Percentiles rank a stretch among this genome's conserved stretches.
These are phyloP conservation scores for Magallana angulata DNA, from an alignment of 1,140 invertebrate genomes.

Conservation along the genomic window DNA sequence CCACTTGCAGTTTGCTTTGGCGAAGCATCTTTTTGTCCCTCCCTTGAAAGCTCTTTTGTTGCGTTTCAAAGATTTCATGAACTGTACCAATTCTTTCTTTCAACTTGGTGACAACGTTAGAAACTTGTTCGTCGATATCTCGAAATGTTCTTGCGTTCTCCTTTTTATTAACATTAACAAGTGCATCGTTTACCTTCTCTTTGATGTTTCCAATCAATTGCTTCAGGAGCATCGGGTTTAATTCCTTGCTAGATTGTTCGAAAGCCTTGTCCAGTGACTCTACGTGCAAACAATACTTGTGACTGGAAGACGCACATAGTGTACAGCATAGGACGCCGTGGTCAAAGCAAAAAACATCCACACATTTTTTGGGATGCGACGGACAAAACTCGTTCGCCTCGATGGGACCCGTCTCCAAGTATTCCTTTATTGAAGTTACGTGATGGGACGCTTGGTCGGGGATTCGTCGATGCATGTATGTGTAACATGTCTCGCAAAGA, in stretches of 20 bases:
- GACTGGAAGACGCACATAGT: neutral
- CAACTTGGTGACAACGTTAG: neutral
- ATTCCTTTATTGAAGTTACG: neutral
- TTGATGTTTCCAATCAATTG: neutral
- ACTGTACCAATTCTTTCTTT: neutral
- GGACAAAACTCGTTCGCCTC: neutral
- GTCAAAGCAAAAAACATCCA: neutral
- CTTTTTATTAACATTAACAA: neutral
- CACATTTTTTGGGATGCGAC: neutral
- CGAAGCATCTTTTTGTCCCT: neutral
- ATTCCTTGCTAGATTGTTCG: neutral
- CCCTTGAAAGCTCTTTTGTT: neutral
- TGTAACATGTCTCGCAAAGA: neutral
- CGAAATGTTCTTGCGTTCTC: neutral
- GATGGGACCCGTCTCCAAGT: neutral
- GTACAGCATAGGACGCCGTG: neutral
- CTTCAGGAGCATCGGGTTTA: neutral
- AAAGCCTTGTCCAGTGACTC: neutral
- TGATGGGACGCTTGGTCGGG: neutral
- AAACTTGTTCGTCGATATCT: neutral
- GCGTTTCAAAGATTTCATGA: neutral
- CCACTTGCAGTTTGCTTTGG: neutral
- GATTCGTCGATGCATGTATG: neutral
- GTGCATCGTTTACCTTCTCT: neutral
- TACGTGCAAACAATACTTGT: neutral